phyloP scores from a whole-genome alignment of 2,797 vertebrate species.

The Pseudocheirus occidentalis region DNA sequence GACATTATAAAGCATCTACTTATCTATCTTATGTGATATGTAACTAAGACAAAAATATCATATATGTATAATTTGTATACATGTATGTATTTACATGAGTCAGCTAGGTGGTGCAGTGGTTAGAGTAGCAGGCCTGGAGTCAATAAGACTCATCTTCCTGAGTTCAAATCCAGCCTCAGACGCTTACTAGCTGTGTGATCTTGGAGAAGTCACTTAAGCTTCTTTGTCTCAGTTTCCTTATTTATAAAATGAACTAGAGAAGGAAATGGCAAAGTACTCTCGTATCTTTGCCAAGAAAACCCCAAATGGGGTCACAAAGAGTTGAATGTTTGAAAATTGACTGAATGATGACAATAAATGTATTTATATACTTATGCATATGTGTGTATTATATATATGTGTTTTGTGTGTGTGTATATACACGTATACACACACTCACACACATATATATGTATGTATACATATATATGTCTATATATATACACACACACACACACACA shows the following conservation, averaged over 20 bases:
- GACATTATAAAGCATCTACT: not conserved
- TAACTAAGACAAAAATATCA: not conserved
- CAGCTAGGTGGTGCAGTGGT: too few species aligned
- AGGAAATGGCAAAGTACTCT: not conserved
- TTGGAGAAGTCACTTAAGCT: too few species aligned
- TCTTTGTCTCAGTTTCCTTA: too few species aligned
- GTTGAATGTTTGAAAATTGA: not conserved
- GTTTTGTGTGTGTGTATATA: not conserved
- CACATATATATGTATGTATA: too few species aligned
- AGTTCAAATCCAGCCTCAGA: too few species aligned
- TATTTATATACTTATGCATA: not conserved
- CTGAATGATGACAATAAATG: not conserved
- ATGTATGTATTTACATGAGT: too few species aligned
- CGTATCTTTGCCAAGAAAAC: not conserved
- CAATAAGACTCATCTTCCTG: too few species aligned
- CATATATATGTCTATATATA: too few species aligned
- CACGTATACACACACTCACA: too few species aligned
- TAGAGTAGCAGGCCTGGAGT: too few species aligned
- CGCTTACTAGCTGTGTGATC: too few species aligned
- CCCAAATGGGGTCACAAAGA: not conserved
- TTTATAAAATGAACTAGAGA: too few species aligned
- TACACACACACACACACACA: accelerated
- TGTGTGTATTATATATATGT: not conserved
- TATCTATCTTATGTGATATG: not conserved
- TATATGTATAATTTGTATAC: not conserved